Conservation (phyloP, 2,797 vertebrate genomes). For the Alcedo atthis region DNA sequence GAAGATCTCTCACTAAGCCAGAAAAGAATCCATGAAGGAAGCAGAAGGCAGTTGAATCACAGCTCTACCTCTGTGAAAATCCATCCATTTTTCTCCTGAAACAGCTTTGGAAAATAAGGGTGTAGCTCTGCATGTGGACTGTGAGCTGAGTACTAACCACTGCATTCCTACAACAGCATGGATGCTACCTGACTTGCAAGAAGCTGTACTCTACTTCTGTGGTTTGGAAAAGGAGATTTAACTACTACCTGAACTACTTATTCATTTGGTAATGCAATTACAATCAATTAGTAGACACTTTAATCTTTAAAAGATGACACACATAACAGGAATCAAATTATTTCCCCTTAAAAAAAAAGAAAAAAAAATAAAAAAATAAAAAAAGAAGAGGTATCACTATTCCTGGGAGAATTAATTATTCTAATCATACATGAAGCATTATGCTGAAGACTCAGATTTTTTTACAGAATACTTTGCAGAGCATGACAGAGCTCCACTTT, state of each 20-base stretch:
- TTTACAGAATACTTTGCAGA: neutral
- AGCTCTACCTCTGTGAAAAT: neutral
- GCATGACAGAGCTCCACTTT: neutral
- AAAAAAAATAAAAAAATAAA: too few species aligned
- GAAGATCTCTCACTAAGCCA: conserved; percentile 31
- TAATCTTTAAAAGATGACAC: neutral
- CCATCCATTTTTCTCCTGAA: neutral
- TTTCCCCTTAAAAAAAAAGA: neutral
- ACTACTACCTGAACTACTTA: neutral
- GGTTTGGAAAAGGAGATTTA: neutral
- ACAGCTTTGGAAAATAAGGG: neutral
- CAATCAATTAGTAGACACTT: neutral
- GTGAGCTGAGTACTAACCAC: neutral
- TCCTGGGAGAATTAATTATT: neutral
- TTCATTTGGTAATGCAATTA: neutral
- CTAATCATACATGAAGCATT: neutral
- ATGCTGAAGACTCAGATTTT: neutral
- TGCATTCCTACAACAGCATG: neutral
- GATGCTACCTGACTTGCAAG: neutral
- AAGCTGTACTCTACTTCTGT: neutral
- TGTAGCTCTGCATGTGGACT: neutral
- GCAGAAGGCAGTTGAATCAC: conserved; percentile 23
- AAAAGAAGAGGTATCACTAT: neutral
- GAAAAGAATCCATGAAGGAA: conserved; percentile 26
- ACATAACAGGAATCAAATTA: neutral